Evolutionary conservation across 2,797 vertebrate genomes (phyloP).

Genomic region (Pagetopsis macropterus): DNA sequence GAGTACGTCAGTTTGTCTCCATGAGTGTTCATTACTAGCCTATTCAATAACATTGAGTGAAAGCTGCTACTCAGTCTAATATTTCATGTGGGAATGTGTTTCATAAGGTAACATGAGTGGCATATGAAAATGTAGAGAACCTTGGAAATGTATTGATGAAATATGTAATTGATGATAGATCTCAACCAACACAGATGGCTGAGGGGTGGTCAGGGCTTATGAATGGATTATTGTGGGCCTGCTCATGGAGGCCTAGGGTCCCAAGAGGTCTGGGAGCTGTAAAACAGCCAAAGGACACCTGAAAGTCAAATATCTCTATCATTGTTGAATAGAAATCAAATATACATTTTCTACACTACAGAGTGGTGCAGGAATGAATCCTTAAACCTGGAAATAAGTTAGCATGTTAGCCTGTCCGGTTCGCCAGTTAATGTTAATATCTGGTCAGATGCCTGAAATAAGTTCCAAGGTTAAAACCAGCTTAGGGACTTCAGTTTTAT

Average conservation of each 20-base stretch:
- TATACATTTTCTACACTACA: not conserved
- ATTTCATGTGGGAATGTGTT: constrained; percentile 61
- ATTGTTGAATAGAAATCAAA: not conserved
- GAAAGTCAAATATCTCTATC: not conserved
- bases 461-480: too few species aligned
- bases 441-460: too few species aligned
- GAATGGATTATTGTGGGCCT: not conserved
- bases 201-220: not conserved
- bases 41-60: constrained; percentile 47
- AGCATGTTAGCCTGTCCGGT: too few species aligned
- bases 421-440: too few species aligned
- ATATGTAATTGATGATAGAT: constrained; percentile 46
- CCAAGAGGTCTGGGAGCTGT: not conserved
- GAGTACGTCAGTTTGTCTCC: constrained; percentile 65
- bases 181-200: constrained; percentile 6
- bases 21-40: constrained; percentile 56
- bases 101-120: constrained; percentile 42
- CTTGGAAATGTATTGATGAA: constrained; percentile 52
- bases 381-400: too few species aligned
- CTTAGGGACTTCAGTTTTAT: too few species aligned
- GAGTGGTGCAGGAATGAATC: not conserved
- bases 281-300: not conserved
- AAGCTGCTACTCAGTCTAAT: constrained; percentile 38
- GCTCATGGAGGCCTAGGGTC: too few species aligned
- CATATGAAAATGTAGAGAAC: constrained; percentile 30